Conservation (phyloP, 2,888 invertebrate species). For the Drosophila glabriapex region DNA sequence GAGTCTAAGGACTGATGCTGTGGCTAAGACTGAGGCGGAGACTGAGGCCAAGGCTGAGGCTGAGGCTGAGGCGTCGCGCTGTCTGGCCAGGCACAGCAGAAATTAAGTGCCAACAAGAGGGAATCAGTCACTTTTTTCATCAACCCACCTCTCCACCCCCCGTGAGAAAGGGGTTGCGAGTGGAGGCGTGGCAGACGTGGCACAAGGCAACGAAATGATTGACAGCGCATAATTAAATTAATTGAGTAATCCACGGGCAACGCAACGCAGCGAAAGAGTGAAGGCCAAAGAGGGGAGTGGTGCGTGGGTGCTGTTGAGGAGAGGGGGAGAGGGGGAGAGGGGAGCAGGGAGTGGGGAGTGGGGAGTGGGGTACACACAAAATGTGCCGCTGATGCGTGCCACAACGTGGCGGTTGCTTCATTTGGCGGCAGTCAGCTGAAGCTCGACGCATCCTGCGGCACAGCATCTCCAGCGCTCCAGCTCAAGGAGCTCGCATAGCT, state of each 20-base stretch:
- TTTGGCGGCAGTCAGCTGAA: conserved; percentile 35
- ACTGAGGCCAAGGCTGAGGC: background rate
- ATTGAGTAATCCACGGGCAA: conserved; percentile 85
- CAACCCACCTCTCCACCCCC: conserved; percentile 7
- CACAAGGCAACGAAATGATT: conserved; percentile 84
- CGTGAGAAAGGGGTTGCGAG: background rate
- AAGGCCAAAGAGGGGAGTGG: background rate
- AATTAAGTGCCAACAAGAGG: conserved; percentile 82
- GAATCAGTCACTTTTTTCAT: conserved; percentile 69
- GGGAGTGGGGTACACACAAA: conserved; percentile 29
- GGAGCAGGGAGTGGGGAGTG: background rate
- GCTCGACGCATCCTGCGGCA: conserved; percentile 9
- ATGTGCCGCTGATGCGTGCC: conserved; percentile 69
- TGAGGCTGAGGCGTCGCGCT: conserved; percentile 33
- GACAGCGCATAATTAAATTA: conserved; percentile 86
- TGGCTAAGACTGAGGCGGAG: conserved; percentile 16
- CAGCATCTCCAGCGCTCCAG: background rate
- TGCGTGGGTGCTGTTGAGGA: background rate
- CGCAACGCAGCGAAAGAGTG: conserved; percentile 38
- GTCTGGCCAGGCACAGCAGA: conserved; percentile 71
- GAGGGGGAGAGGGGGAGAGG: background rate
- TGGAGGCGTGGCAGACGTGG: conserved; percentile 12
- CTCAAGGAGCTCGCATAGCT: conserved; percentile 34
- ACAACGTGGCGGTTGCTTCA: conserved; percentile 66
- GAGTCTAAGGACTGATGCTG: conserved; percentile 12